Base-by-base conservation (phyloP, 2,113 vertebrate species). In the Mugil cephalus region DNA sequence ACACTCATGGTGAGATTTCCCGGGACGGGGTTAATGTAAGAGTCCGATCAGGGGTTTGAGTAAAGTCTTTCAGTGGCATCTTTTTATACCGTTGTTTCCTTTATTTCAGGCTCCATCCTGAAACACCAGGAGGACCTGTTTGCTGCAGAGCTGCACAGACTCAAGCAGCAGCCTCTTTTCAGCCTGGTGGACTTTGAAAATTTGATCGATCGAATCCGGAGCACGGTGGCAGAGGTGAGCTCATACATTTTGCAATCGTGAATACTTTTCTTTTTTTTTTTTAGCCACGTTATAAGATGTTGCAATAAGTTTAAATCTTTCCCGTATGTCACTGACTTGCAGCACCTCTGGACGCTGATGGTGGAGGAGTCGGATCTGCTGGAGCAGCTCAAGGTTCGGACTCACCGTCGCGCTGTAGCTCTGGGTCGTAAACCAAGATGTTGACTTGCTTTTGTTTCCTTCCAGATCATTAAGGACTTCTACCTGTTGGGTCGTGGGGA, bases 281-380 rank as follows among this genome's bases (percentile, higher is more conserved):
- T n/a, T n/a, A n/a, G n/a, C n/a, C n/a, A n/a, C n/a, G n/a, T n/a
- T n/a, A n/a, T n/a, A n/a, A n/a, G n/a, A n/a, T n/a, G n/a, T n/a
- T n/a, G n/a, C n/a, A n/a, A n/a, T n/a, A n/a, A n/a, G n/a, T n/a
- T n/a, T n/a, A n/a, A n/a, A n/a, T n/a, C n/a, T n/a, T n/a, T n/a
- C n/a, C n/a, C n/a, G n/a, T 53, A 7, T 68, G 11, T 10, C 0
- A 2, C 8, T 17, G 36, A 24, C 54, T 60, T 69, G 8, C 78
- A 99, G 98, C 98, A 99, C 75, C 95, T 99, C 30, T 99, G 98
- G 98, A 99, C 98, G 52, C 84, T 99, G 83, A 97, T 99, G 97
- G 98, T 99, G 58, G 97, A 99, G 63, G 98, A 99, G 84, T 96
- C 98, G 0, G 96, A 97, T 78, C 94, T 99, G 67, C 91, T 99